Base-by-base conservation (phyloP, 2,797 vertebrate species). In the Nyctibius grandis region DNA sequence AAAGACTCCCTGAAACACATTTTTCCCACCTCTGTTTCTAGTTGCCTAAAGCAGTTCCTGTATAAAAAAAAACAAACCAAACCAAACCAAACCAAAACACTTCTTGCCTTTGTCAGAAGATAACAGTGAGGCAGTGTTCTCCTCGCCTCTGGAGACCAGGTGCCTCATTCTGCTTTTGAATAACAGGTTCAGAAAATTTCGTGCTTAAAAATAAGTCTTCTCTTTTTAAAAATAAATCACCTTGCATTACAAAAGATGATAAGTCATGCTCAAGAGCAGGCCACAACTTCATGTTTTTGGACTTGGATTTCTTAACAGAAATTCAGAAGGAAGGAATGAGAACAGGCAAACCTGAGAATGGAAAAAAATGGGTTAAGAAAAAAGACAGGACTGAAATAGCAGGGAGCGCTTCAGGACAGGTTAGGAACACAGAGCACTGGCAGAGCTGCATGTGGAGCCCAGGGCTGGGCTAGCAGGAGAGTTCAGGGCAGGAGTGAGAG, bases 281-380 rank as follows among this genome's bases (percentile, higher is more conserved):
- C 20, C 38, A 63, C 36, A 90, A 29, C 40, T 90, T 86, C 40
- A n/a, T 0, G 1, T 0, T 50, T 82, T 59, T 51, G 26, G 36
- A 53, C 36, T 64, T 34, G 14, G 9, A 17, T 67, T 79, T 91
- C 70, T 56, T 47, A 70, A 61, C 16, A 79, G n/a, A 77, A 84
- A 75, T 74, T 82, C 88, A 70, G n/a, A 85, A 85, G 33, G 33
- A 93, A 76, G 67, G 38, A 88, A 79, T 36, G 31, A 76, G 19
- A 90, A 77, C 5, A n/a, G 60, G 40, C 18, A 90, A 91, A 79
- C 50, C 69, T 84, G 8, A 47, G 50, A 93, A 78, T 11, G 65
- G 50, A 65, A 81, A 79, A 79, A 88, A 65, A 53, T 1, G 23
- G 22, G 34, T 64, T 68, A 74, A 72, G 67, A 92, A 53, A 65